phyloP scores from a whole-genome alignment of 2,888 invertebrate species.

The Pyrochroa serraticornis region DNA sequence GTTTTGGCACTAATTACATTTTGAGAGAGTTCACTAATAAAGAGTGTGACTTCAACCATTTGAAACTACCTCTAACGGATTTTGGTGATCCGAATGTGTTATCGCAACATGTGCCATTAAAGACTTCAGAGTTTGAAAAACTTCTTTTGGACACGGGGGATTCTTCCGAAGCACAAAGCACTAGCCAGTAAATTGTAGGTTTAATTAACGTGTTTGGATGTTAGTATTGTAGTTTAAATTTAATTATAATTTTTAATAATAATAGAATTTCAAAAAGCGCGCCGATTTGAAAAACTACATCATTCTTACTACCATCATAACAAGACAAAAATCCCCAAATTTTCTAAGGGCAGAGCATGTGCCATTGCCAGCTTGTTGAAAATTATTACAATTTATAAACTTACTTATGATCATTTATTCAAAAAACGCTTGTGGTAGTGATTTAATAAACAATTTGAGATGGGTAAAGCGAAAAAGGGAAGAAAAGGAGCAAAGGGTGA shows the following conservation, averaged over 20 bases:
- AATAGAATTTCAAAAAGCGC: background rate
- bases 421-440: slow-evolving; percentile 38
- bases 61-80: slow-evolving; percentile 67
- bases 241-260: background rate
- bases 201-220: background rate
- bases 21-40: slow-evolving; percentile 82
- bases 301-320: background rate
- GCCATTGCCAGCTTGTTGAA: slow-evolving; percentile 32
- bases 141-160: slow-evolving; percentile 40
- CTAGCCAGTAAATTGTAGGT: slow-evolving; percentile 7
- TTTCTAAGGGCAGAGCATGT: slow-evolving; percentile 10
- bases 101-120: slow-evolving; percentile 68
- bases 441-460: slow-evolving; percentile 50
- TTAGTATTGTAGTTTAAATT: background rate
- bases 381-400: slow-evolving; percentile 16
- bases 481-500: slow-evolving; percentile 77
- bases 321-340: slow-evolving; percentile 12
- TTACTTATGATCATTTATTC: slow-evolving; percentile 50
- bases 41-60: slow-evolving; percentile 74
- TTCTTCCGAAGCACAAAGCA: slow-evolving; percentile 6
- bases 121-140: slow-evolving; percentile 57
- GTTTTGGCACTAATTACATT: slow-evolving; percentile 76
- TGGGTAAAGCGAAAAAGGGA: slow-evolving; percentile 84
- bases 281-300: background rate
- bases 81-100: slow-evolving; percentile 74